These are phyloP conservation scores for Thunnus maccoyii DNA, from an alignment of 2,113 vertebrate genomes.

Conservation along the genomic window DNA sequence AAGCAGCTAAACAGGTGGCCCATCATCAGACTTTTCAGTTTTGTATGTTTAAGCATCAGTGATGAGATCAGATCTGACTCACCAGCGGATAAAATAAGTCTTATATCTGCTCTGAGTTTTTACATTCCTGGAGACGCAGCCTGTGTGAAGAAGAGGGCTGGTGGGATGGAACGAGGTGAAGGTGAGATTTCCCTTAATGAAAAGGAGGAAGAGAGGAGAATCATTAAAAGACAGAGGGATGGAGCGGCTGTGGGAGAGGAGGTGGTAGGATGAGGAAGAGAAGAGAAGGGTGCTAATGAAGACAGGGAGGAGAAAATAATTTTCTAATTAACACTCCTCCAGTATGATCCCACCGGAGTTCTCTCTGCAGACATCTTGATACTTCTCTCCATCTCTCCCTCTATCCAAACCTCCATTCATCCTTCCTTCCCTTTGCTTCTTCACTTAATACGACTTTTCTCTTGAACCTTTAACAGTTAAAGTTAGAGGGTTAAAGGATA, in stretches of 20 bases:
- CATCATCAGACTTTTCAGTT: background rate
- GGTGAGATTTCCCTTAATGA: constrained; percentile 13
- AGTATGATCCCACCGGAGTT: constrained; percentile 7
- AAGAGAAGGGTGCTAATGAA: constrained; percentile 18
- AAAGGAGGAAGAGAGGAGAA: background rate
- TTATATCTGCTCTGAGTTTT: constrained; percentile 1
- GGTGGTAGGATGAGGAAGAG: background rate
- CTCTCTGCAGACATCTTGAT: background rate
- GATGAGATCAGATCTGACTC: constrained; percentile 24
- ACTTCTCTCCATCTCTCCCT: background rate
- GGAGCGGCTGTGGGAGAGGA: background rate
- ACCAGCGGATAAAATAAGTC: background rate
- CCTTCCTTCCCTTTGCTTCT: background rate
- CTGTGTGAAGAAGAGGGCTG: background rate
- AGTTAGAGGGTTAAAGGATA: too few species aligned
- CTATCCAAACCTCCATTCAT: background rate
- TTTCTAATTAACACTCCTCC: constrained; percentile 42
- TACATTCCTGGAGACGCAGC: background rate
- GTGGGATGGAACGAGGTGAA: background rate
- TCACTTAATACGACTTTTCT: background rate
- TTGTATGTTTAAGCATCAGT: constrained; percentile 2
- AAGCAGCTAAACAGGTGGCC: background rate
- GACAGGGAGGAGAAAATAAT: constrained; percentile 25
- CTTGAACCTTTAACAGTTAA: too few species aligned
- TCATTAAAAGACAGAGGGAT: constrained; percentile 21